Base-by-base conservation (phyloP, 1,140 invertebrate species). In the Diplogasteroides magnus region DNA sequence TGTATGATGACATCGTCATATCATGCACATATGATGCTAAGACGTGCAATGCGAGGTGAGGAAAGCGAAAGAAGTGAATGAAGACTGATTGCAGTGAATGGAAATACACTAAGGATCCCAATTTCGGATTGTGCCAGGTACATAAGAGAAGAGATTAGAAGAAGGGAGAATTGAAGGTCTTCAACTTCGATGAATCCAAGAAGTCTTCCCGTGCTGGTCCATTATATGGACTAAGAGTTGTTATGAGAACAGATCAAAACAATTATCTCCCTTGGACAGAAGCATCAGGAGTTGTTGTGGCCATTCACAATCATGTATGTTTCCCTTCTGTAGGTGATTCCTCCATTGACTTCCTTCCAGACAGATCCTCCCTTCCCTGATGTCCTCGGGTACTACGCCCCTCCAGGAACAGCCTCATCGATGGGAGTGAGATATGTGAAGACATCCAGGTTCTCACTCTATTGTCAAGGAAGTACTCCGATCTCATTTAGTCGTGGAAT, bases 11-110 rank as follows among this genome's bases (percentile, higher is more conserved):
- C 48, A 32, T 77, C 28, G 71, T 77, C 11, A 62, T 77, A 48
- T 69, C 59, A 27, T 77, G 76, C 60, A 72, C 76, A 28, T 77
- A 77, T 66, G 77, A 77, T 55, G 68, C 72, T 27, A 67, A 76
- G 26, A 48, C 68, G 2, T 77, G 76, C 68, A 72, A 70, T 57
- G 29, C 55, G 2, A 63, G 29, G 74, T 76, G 28, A 60, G 61
- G 64, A 28, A 3, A 28, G 2, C 32, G 26, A 25, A 65, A 15
- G 11, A 57, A 32, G 27, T 2, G 11, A 3, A 64, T 68, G n/a
- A 62, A 28, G 62, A 15, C 37, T 19, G 37, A 19, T 73, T 75
- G 15, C 65, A 76, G 74, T 1, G 69, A 76, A 32, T 76, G 76
- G 61, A 31, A 27, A 15, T 61, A 57, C 15, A 73, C 66, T 32